These are phyloP conservation scores for Eulithis prunata DNA, from an alignment of 2,888 invertebrate genomes.

Conservation along the genomic window DNA sequence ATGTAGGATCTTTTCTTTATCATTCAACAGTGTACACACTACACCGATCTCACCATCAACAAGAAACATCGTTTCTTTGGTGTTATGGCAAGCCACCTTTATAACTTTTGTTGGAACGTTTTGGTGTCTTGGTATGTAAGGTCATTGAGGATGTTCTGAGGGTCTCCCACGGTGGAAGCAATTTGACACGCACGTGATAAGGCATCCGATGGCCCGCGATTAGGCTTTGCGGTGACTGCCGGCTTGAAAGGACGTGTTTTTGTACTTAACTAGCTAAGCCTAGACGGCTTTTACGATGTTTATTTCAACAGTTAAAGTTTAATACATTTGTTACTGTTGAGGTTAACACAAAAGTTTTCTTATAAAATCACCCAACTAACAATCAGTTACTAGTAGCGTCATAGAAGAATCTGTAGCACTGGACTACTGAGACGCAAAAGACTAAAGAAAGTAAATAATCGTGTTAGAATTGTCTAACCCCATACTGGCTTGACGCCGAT, in stretches of 20 bases:
- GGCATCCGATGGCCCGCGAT: slow-evolving; percentile 78
- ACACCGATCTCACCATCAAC: not conserved
- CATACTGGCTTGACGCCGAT: too few species aligned
- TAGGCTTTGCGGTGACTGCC: slow-evolving; percentile 68
- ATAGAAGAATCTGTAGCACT: too few species aligned
- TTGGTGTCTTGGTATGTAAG: slow-evolving; percentile 42
- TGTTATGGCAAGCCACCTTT: slow-evolving; percentile 1
- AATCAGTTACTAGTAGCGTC: too few species aligned
- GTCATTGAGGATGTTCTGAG: slow-evolving; percentile 46
- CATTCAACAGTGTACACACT: slow-evolving; percentile 19
- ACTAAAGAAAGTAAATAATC: too few species aligned
- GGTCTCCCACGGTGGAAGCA: slow-evolving; percentile 80
- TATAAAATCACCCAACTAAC: too few species aligned
- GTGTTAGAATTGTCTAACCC: too few species aligned
- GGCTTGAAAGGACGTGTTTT: slow-evolving; percentile 77
- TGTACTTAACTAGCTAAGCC: slow-evolving; percentile 67
- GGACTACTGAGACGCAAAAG: too few species aligned
- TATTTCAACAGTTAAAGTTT: slow-evolving; percentile 11
- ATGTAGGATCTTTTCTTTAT: slow-evolving; percentile 20
- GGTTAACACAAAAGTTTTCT: too few species aligned
- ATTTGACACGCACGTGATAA: slow-evolving; percentile 81
- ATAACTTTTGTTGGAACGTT: slow-evolving; percentile 11
- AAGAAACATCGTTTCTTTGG: slow-evolving; percentile 9
- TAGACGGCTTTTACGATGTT: slow-evolving; percentile 17
- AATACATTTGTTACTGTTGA: too few species aligned